Evolutionary conservation across 2,113 vertebrate genomes (phyloP).

Genomic region (Pangasianodon gigas): DNA sequence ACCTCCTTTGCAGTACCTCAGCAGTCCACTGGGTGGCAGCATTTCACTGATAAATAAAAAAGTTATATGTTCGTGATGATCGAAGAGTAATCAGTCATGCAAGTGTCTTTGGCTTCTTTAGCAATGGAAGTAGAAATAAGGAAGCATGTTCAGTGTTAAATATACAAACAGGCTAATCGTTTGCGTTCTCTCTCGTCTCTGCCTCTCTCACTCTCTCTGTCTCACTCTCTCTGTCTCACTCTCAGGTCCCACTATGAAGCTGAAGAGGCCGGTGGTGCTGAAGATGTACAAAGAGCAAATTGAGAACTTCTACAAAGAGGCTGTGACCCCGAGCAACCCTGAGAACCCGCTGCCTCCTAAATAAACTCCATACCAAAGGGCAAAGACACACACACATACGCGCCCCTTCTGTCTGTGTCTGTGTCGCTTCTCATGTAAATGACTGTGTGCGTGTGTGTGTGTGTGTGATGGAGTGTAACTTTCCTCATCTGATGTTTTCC

Average conservation of each 20-base stretch:
- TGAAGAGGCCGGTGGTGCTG: slow-evolving; percentile 77
- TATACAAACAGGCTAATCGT: background rate
- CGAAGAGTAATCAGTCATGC: background rate
- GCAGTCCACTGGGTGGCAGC: background rate
- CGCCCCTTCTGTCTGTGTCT: background rate
- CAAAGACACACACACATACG: slow-evolving; percentile 3
- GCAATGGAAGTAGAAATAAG: background rate
- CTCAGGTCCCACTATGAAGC: slow-evolving; percentile 88
- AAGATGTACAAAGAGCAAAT: slow-evolving; percentile 85
- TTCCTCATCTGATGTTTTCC: background rate
- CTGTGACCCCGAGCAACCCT: slow-evolving; percentile 51
- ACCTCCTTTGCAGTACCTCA: background rate
- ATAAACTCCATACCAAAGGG: slow-evolving; percentile 52
- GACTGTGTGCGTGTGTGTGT: background rate
- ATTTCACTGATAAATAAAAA: background rate
- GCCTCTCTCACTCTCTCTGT: background rate
- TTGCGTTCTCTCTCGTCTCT: slow-evolving; percentile 62
- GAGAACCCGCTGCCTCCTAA: slow-evolving; percentile 63
- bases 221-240: slow-evolving; percentile 64
- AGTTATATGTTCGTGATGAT: background rate
- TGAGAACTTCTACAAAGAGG: slow-evolving; percentile 78
- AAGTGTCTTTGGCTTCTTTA: background rate
- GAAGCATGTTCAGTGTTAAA: background rate
- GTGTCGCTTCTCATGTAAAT: background rate
- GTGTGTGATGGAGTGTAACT: background rate